Base-by-base conservation (phyloP, 2,888 invertebrate genomes). In the Teleogryllus oceanicus region DNA sequence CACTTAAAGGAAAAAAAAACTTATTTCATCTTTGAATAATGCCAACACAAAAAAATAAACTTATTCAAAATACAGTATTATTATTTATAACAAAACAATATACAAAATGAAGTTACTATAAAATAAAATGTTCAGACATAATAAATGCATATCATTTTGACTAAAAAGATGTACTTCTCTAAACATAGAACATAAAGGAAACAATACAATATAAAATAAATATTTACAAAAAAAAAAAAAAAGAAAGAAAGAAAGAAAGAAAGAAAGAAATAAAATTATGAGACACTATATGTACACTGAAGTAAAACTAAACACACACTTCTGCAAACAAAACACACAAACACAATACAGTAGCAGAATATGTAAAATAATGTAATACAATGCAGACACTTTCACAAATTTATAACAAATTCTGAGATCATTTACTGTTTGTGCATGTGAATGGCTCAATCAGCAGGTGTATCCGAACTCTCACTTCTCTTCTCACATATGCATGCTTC, bases 21-120 rank as follows among this genome's bases (percentile, higher is more conserved):
- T 37, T 24, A 24, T 24, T 37, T 37, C 5, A 37, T 1, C 37
- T 37, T 37, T 37, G 8, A 37, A 37, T 37, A 37, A 37, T 8
- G 37, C 37, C 82, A 82, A 80, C 83, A 84, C 83, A 82, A 83
- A 83, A 81, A 82, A 75, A 76, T 79, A 80, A 78, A 80, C 78
- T 74, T 21, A 49, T 74, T 78, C 16, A 77, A 37, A 79, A 76
- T 81, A 79, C 50, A 77, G 21, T 80, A 80, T 81, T 49, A 79
- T 81, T 10, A 78, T 74, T 83, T 79, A 21, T 77, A 80, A 80
- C 37, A 62, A 78, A 78, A 12, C 49, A 75, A 75, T 50, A 77
- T 50, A 77, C 74, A 78, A 21, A 77, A 37, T 77, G 49, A 77
- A 77, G 37, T 77, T 37, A 77, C 18, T 12, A 75, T 51, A 37